Percentiles rank a stretch among this genome's conserved stretches.
Evolutionary conservation across 2,888 invertebrate species (phyloP).

Genomic region (Drosophila borealis): DNA sequence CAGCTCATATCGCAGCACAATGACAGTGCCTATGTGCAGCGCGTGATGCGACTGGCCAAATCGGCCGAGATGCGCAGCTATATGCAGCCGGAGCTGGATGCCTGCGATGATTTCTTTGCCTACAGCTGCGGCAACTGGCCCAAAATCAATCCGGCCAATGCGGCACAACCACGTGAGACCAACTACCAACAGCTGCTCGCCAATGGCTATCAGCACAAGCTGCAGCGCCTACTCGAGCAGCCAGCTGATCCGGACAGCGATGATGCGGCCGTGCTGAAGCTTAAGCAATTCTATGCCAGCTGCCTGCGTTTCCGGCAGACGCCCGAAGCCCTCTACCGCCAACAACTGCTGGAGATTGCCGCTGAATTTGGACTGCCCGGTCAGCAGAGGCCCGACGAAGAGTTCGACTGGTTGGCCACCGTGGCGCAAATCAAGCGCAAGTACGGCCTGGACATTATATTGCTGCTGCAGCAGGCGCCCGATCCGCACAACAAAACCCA

Average conservation of each 20-base stretch:
- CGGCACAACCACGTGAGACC: slow-evolving; percentile 66
- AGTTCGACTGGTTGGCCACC: slow-evolving; percentile 77
- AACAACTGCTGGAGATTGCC: slow-evolving; percentile 61
- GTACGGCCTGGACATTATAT: slow-evolving; percentile 80
- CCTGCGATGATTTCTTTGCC: slow-evolving; percentile 81
- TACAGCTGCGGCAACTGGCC: slow-evolving; percentile 83
- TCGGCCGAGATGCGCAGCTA: slow-evolving; percentile 80
- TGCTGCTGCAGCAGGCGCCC: slow-evolving; percentile 60
- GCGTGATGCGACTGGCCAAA: slow-evolving; percentile 79
- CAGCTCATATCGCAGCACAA: slow-evolving; percentile 72
- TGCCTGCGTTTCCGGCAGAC: slow-evolving; percentile 64
- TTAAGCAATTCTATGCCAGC: slow-evolving; percentile 81
- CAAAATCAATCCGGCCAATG: slow-evolving; percentile 76
- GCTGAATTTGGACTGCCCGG: slow-evolving; percentile 68
- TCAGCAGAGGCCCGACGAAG: slow-evolving; percentile 47
- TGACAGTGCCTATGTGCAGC: slow-evolving; percentile 72
- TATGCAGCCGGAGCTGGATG: slow-evolving; percentile 73
- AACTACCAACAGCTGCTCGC: slow-evolving; percentile 69
- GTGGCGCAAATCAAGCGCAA: slow-evolving; percentile 74
- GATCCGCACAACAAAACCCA: slow-evolving; percentile 61
- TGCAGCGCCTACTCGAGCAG: slow-evolving; percentile 66
- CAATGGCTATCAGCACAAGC: slow-evolving; percentile 75
- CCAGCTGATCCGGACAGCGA: slow-evolving; percentile 53
- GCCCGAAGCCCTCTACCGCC: slow-evolving; percentile 39
- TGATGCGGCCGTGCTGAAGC: slow-evolving; percentile 48